A percentile compares a stretch with the other conserved stretches of the same genome.
phyloP scores from a whole-genome alignment of 2,113 vertebrate genomes.

The Aldabrachelys gigantea region DNA sequence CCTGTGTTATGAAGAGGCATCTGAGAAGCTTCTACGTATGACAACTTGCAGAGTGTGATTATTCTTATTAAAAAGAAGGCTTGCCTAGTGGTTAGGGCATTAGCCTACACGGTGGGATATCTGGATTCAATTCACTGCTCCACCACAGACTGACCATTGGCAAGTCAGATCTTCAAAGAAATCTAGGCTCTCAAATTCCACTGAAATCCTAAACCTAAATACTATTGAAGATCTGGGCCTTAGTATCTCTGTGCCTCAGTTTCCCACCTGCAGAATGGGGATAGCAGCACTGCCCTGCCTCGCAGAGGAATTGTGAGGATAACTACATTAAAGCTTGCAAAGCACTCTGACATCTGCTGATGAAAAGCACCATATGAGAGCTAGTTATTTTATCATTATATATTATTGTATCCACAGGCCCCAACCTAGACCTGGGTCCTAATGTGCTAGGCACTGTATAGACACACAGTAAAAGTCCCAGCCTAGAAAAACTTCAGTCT shows the following conservation, averaged over 20 bases:
- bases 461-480: neutral
- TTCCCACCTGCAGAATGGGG: neutral
- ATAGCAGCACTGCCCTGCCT: neutral
- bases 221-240: neutral
- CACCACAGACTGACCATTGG: neutral
- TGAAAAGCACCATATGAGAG: neutral
- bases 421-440: neutral
- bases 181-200: neutral
- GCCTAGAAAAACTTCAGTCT: neutral
- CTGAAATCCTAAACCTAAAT: neutral
- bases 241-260: neutral
- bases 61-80: neutral
- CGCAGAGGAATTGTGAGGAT: neutral
- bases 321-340: neutral
- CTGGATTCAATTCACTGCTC: too few relatives aligned
- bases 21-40: neutral
- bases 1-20: accelerated
- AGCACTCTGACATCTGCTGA: neutral
- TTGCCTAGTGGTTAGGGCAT: neutral
- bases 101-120: neutral
- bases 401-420: neutral
- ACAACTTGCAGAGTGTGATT: neutral
- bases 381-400: neutral
- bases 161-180: neutral
- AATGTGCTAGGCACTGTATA: neutral